Evolutionary conservation across 2,888 invertebrate genomes (phyloP).

Genomic region (Tryphoninae sp.): DNA sequence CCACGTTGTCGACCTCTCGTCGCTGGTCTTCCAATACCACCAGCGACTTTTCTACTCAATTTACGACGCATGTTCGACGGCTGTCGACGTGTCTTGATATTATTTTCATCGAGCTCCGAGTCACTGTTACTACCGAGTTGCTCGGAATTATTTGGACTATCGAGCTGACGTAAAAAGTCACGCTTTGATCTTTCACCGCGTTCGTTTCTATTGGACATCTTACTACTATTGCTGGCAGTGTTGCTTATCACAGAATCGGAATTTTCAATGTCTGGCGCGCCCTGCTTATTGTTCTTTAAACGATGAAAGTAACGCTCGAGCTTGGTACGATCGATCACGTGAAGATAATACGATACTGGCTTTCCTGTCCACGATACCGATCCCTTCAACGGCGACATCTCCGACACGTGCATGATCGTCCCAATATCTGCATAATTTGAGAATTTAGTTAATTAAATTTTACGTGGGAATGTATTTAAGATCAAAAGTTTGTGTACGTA

Average conservation of each 20-base stretch:
- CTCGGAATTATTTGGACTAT: slow-evolving; percentile 81
- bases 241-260: slow-evolving; percentile 81
- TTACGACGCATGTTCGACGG: slow-evolving; percentile 78
- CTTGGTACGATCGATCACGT: slow-evolving; percentile 98
- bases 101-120: slow-evolving; percentile 77
- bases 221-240: slow-evolving; percentile 80
- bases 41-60: slow-evolving; percentile 73
- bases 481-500: slow-evolving; percentile 72
- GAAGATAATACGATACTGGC: slow-evolving; percentile 98
- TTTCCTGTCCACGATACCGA: slow-evolving; percentile 99
- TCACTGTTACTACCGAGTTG: slow-evolving; percentile 78
- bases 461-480: neutral
- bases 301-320: slow-evolving; percentile 98
- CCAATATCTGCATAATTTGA: slow-evolving; percentile 89
- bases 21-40: slow-evolving; percentile 73
- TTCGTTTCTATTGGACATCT: slow-evolving; percentile 74
- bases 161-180: slow-evolving; percentile 83
- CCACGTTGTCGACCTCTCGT: slow-evolving; percentile 81
- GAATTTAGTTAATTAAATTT: neutral
- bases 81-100: slow-evolving; percentile 75
- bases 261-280: slow-evolving; percentile 77
- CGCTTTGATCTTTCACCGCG: slow-evolving; percentile 82
- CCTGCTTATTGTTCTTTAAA: slow-evolving; percentile 87
- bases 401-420: slow-evolving; percentile 98
- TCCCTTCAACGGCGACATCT: slow-evolving; percentile 96